Percentiles rank a stretch among this genome's conserved stretches.
These are phyloP conservation scores for Paraescarpia echinospica DNA, from an alignment of 1,140 invertebrate species.

Conservation along the genomic window DNA sequence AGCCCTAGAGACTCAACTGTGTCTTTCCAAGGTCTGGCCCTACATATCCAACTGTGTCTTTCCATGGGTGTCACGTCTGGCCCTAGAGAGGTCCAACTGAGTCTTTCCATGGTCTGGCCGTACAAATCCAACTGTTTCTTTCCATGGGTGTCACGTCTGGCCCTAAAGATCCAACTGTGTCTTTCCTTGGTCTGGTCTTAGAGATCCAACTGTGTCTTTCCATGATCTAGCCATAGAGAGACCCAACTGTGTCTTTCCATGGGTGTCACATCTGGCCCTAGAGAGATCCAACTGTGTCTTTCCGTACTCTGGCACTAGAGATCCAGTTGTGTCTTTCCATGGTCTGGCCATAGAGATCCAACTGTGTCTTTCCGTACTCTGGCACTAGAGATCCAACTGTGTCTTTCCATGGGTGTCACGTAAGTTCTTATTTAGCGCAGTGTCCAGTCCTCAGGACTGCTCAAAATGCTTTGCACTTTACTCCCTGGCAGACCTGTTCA, in stretches of 20 bases:
- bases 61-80: neutral
- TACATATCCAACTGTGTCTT: neutral
- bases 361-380: no score
- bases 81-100: neutral
- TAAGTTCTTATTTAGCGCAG: no score
- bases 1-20: neutral
- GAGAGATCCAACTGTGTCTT: neutral
- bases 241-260: neutral
- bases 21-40: neutral
- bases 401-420: no score
- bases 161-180: neutral
- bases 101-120: neutral
- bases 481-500: no score
- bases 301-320: no score
- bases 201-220: neutral
- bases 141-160: neutral
- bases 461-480: no score
- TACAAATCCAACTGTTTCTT: neutral
- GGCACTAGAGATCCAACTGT: no score
- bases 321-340: no score
- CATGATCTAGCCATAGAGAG: neutral
- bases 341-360: no score
- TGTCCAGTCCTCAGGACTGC: no score
- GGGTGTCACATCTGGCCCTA: neutral
- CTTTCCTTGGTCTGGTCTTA: neutral